phyloP scores from a whole-genome alignment of 2,113 vertebrate species.

The Fukomys damarensis region DNA sequence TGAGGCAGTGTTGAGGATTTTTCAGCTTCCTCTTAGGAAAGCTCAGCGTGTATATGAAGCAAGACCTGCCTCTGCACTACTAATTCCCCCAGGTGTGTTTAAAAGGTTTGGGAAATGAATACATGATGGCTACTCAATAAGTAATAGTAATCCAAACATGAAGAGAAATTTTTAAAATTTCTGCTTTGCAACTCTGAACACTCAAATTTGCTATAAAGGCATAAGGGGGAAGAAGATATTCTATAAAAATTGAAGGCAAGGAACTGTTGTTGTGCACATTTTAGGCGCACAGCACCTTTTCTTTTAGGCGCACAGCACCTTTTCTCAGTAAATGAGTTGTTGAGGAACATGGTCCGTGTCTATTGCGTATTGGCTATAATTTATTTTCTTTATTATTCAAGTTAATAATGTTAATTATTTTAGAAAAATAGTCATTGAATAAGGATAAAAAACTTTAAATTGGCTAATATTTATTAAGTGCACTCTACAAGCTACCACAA shows the following conservation, averaged over 20 bases:
- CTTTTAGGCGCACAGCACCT: not conserved
- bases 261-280: not conserved
- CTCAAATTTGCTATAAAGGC: not conserved
- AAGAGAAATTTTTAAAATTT: not conserved
- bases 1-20: conserved; percentile 47
- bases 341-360: not conserved
- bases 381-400: not conserved
- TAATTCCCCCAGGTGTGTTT: conserved; percentile 18
- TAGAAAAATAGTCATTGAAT: not conserved
- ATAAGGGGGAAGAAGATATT: not conserved
- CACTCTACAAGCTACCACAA: not conserved
- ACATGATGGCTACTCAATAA: not conserved
- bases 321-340: not conserved
- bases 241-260: not conserved
- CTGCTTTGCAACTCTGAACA: not conserved
- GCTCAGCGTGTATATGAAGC: conserved; percentile 8
- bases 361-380: not conserved
- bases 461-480: not conserved
- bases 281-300: not conserved
- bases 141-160: not conserved
- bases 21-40: conserved; percentile 50
- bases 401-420: conserved; percentile 40
- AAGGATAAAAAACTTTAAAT: not conserved
- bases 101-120: conserved; percentile 35
- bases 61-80: not conserved